Evolutionary conservation across 2,888 invertebrate species (phyloP).

Genomic region (Drosophila infuscata): DNA sequence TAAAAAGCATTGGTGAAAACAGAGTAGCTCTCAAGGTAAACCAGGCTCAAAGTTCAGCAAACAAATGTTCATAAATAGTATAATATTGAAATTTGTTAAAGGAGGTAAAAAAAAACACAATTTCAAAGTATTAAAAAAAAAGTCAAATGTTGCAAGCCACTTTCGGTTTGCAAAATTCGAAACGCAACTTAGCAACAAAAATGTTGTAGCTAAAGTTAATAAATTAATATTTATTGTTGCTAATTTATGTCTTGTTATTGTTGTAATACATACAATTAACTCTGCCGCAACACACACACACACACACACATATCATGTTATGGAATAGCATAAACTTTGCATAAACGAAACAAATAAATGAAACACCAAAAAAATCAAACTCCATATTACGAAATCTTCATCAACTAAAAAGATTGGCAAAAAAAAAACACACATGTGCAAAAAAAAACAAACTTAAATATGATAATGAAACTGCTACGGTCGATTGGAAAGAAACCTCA

Average conservation of each 20-base stretch:
- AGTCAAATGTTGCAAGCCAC: slow-evolving; percentile 62
- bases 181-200: slow-evolving; percentile 45
- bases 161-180: slow-evolving; percentile 69
- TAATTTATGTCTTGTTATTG: slow-evolving; percentile 68
- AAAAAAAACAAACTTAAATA: slow-evolving; percentile 35
- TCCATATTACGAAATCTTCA: slow-evolving; percentile 72
- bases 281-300: slow-evolving; percentile 50
- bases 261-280: slow-evolving; percentile 69
- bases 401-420: slow-evolving; percentile 62
- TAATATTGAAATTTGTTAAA: slow-evolving; percentile 45
- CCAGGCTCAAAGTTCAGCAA: slow-evolving; percentile 60
- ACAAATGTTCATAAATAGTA: slow-evolving; percentile 13
- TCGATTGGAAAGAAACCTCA: slow-evolving; percentile 76
- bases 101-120: slow-evolving; percentile 9
- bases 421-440: slow-evolving; percentile 33
- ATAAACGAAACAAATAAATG: slow-evolving; percentile 61
- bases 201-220: slow-evolving; percentile 44
- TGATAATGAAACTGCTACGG: slow-evolving; percentile 76
- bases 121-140: slow-evolving; percentile 21
- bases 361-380: slow-evolving; percentile 34
- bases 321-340: slow-evolving; percentile 62
- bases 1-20: slow-evolving; percentile 14
- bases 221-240: slow-evolving; percentile 72
- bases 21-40: slow-evolving; percentile 53
- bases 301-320: slow-evolving; percentile 28